These are phyloP conservation scores for Paramuricea clavata DNA, from an alignment of 92 coral and sea anemone genomes.

Conservation along the genomic window DNA sequence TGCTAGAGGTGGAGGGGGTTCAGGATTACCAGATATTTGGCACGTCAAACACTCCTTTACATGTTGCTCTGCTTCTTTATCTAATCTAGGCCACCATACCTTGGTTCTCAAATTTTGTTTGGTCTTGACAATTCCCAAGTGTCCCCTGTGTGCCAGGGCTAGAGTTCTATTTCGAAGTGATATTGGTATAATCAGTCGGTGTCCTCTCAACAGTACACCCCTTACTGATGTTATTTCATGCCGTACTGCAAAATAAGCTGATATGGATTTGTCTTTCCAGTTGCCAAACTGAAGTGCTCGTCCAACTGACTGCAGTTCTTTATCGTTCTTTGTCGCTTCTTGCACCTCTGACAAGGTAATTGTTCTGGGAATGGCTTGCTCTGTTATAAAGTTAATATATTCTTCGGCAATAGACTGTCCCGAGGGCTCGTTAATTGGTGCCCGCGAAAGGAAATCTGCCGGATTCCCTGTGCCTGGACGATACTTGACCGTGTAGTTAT, in stretches of 20 bases:
- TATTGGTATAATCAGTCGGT: too few species aligned
- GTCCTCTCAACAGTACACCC: not conserved
- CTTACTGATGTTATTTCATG: too few species aligned
- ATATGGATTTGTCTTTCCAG: not conserved
- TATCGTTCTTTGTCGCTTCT: not conserved
- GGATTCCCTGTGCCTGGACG: conserved; percentile 67
- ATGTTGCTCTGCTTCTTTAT: not conserved
- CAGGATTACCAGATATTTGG: not conserved
- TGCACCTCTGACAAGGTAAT: not conserved
- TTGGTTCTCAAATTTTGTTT: not conserved
- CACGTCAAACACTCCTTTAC: not conserved
- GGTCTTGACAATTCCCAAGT: conserved; percentile 11
- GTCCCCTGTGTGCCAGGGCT: not conserved
- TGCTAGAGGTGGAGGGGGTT: not conserved
- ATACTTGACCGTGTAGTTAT: conserved; percentile 43
- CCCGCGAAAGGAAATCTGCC: conserved; percentile 64
- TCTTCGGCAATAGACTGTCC: not conserved
- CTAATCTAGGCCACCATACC: conserved; percentile 17
- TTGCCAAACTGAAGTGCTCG: not conserved
- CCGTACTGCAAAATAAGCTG: not conserved
- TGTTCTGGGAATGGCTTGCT: not conserved
- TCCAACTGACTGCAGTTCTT: not conserved
- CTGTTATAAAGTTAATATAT: too few species aligned
- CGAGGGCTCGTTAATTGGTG: conserved; percentile 47
- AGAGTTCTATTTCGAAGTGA: not conserved